phyloP scores from a whole-genome alignment of 2,888 invertebrate species.

The Netelia inedita region DNA sequence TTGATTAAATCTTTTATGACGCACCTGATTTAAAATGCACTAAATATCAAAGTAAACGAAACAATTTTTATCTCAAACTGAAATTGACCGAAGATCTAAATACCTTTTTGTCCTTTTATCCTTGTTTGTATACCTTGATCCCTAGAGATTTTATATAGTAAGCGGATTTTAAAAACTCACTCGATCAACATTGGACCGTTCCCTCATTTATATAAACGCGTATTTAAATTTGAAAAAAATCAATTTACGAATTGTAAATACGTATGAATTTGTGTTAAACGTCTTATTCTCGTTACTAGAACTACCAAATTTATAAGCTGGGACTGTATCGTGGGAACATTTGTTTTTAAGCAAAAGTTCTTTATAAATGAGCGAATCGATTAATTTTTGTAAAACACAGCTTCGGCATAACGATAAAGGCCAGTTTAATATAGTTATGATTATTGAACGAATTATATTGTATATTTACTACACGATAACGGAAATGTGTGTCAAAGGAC shows the following conservation, averaged over 20 bases:
- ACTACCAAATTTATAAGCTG: neutral
- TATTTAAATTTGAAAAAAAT: neutral
- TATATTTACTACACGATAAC: constrained; percentile 12
- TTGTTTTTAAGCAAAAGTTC: neutral
- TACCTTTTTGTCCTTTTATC: too few species aligned
- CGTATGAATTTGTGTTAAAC: neutral
- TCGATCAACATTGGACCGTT: too few species aligned
- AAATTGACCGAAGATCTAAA: too few species aligned
- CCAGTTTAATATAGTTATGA: neutral
- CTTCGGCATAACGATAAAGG: neutral
- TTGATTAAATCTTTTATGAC: too few species aligned
- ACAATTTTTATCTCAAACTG: too few species aligned
- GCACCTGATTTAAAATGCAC: too few species aligned
- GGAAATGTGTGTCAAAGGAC: neutral
- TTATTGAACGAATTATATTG: neutral
- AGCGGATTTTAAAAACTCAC: too few species aligned
- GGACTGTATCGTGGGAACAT: neutral
- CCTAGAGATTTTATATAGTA: too few species aligned
- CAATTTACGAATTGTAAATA: neutral
- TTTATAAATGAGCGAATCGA: neutral
- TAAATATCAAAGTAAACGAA: too few species aligned
- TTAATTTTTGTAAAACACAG: neutral
- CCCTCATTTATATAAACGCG: neutral
- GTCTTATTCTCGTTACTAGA: neutral
- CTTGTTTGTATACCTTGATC: too few species aligned